These are phyloP conservation scores for Pangasius mekongensis DNA, from an alignment of 2,797 vertebrate species.

Conservation along the genomic window DNA sequence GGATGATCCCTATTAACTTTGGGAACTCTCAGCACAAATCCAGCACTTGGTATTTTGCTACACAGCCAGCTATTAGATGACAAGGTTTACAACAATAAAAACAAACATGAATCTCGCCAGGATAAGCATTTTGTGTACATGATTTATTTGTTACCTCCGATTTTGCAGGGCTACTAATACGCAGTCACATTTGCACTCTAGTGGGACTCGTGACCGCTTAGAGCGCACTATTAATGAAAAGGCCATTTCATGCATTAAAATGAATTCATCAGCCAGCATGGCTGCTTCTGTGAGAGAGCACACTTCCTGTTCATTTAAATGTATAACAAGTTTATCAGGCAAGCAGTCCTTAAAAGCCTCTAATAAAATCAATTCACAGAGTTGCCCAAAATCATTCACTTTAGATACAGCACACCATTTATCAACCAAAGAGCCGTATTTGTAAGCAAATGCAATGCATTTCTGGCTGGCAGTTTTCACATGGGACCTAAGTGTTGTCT, in stretches of 20 bases:
- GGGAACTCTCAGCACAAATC: neutral
- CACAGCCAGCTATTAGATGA: neutral
- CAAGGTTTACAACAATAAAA: neutral
- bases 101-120: neutral
- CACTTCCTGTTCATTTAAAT: neutral
- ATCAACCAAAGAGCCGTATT: neutral
- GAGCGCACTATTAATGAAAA: conserved; percentile 19
- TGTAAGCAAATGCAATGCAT: neutral
- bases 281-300: neutral
- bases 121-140: neutral
- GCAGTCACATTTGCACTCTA: neutral
- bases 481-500: neutral
- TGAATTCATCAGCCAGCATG: neutral
- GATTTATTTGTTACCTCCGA: neutral
- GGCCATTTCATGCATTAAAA: conserved; percentile 14
- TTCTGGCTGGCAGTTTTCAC: neutral
- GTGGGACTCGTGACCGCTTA: conserved; percentile 8
- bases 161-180: neutral
- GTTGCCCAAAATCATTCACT: conserved; percentile 10
- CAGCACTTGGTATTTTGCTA: neutral
- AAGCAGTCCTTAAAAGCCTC: conserved; percentile 12
- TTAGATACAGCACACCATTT: conserved; percentile 1
- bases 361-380: conserved; percentile 14
- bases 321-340: neutral
- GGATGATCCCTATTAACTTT: neutral